Evolutionary conservation across 2,113 vertebrate genomes (phyloP).

Genomic region (Cervus canadensis): DNA sequence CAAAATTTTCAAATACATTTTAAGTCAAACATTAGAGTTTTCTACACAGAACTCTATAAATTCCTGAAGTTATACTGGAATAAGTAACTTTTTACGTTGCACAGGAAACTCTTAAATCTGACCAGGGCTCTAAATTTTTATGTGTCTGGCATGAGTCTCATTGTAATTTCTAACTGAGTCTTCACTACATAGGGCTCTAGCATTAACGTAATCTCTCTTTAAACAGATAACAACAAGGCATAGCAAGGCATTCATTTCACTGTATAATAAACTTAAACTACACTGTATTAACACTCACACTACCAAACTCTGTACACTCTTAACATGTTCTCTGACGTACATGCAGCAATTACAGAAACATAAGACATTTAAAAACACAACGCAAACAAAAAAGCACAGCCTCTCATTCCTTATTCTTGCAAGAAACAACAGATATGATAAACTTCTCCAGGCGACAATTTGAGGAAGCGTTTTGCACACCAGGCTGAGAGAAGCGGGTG

Average conservation of each 20-base stretch:
- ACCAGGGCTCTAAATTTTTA: slow-evolving; percentile 34
- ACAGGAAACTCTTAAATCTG: background rate
- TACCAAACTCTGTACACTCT: background rate
- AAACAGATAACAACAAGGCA: background rate
- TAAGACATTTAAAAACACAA: slow-evolving; percentile 8
- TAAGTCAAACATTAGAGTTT: slow-evolving; percentile 17
- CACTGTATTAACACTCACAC: background rate
- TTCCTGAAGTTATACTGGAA: background rate
- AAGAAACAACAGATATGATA: background rate
- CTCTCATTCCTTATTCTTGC: background rate
- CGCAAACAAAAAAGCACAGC: background rate
- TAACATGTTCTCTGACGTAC: background rate
- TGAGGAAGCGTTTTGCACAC: background rate
- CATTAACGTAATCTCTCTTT: background rate
- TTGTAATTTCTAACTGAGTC: slow-evolving; percentile 33
- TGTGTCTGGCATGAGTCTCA: background rate
- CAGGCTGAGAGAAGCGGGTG: background rate
- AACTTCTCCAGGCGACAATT: background rate
- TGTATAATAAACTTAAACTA: slow-evolving; percentile 20
- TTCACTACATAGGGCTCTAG: background rate
- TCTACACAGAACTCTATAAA: slow-evolving; percentile 30
- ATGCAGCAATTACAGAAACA: background rate
- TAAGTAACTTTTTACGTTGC: slow-evolving; percentile 44
- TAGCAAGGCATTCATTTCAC: background rate
- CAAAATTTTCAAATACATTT: slow-evolving; percentile 49